Evolutionary conservation across 2,113 vertebrate genomes (phyloP).

Genomic region (Silurus asotus): DNA sequence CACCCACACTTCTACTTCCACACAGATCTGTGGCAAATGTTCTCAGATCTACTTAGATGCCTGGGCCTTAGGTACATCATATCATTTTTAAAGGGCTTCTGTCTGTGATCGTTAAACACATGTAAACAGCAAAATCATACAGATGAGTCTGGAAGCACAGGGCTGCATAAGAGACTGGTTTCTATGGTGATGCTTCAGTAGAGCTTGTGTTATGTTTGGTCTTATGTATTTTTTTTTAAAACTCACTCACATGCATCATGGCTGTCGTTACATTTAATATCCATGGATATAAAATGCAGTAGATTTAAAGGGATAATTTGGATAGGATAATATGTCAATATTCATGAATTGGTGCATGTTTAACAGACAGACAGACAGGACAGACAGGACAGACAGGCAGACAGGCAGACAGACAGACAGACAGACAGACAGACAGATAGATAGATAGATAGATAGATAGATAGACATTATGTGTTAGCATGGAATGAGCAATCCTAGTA

Average conservation of each 20-base stretch:
- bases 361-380: neutral
- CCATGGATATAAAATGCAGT: neutral
- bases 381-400: too few species aligned
- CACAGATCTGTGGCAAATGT: constrained; percentile 2
- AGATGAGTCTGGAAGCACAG: neutral
- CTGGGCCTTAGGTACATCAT: neutral
- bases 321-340: neutral
- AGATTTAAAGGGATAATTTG: too few species aligned
- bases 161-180: constrained; percentile 3
- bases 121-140: neutral
- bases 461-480: too few species aligned
- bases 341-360: neutral
- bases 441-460: too few species aligned
- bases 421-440: too few species aligned
- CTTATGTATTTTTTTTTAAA: constrained; percentile 25
- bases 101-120: neutral
- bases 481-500: neutral
- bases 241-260: neutral
- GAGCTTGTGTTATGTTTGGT: constrained; percentile 11
- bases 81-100: constrained; percentile 44
- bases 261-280: neutral
- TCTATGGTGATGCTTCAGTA: constrained; percentile 21
- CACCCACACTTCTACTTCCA: constrained; percentile 14
- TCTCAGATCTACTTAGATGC: neutral
- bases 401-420: too few species aligned